Evolutionary conservation across 2,113 vertebrate species (phyloP).

Genomic region (Sylvietta virens): DNA sequence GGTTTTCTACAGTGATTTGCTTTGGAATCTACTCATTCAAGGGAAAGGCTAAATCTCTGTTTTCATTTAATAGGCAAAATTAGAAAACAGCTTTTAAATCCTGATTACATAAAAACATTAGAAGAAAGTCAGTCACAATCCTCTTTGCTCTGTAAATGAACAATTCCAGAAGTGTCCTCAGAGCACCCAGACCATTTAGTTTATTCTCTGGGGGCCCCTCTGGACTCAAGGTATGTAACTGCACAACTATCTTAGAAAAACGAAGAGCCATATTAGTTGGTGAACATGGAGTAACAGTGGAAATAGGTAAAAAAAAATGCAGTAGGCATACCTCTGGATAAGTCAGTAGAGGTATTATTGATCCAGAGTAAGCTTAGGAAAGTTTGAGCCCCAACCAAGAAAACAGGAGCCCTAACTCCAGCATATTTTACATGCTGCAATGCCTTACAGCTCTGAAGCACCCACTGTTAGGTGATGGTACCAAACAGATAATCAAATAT

Average conservation of each 20-base stretch:
- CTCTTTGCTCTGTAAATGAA: background rate
- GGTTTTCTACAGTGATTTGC: background rate
- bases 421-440: background rate
- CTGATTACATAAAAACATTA: background rate
- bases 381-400: background rate
- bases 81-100: background rate
- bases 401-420: background rate
- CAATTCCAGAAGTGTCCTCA: background rate
- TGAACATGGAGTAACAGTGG: background rate
- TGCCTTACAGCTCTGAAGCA: background rate
- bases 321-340: background rate
- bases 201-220: background rate
- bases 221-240: background rate
- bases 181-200: background rate
- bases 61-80: constrained; percentile 22
- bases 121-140: constrained; percentile 3
- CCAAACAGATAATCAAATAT: background rate
- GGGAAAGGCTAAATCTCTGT: background rate
- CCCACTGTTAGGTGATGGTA: background rate
- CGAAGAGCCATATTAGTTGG: background rate
- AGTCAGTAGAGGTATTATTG: background rate
- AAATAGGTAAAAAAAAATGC: background rate
- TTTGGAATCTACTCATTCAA: background rate
- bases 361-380: background rate
- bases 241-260: background rate